Percentiles rank a stretch among this genome's conserved stretches.
Conservation (phyloP, 2,797 vertebrate genomes). For the Lacerta agilis region DNA sequence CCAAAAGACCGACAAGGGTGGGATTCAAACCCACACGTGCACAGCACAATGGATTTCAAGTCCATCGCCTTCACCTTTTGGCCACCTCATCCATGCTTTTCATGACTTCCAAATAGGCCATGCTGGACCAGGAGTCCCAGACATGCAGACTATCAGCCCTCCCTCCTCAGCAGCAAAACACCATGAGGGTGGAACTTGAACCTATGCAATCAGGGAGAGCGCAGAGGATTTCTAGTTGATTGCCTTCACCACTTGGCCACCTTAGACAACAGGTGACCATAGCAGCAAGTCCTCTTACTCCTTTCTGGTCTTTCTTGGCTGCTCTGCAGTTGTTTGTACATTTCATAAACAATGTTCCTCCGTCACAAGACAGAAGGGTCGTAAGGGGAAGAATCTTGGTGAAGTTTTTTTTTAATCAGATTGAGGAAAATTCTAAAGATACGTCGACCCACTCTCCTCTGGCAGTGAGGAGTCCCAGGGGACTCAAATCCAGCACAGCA, state of each 20-base stretch:
- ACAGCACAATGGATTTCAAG: neutral
- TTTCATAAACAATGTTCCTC: neutral
- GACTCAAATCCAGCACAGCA: neutral
- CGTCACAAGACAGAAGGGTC: neutral
- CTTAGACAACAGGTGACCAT: neutral
- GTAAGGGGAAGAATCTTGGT: neutral
- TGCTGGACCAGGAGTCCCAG: too few relatives aligned
- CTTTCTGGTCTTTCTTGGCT: neutral
- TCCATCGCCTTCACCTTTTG: neutral
- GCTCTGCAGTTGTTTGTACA: neutral
- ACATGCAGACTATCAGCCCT: too few relatives aligned
- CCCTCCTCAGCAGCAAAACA: neutral
- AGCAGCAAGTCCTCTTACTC: too few relatives aligned
- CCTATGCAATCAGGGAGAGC: neutral
- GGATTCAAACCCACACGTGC: neutral
- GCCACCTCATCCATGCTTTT: neutral
- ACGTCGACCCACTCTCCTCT: neutral
- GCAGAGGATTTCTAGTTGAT: neutral
- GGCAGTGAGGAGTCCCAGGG: neutral
- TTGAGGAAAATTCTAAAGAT: neutral
- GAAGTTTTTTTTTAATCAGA: too few relatives aligned
- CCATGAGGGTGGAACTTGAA: neutral
- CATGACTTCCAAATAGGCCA: too few relatives aligned
- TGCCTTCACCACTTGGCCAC: neutral
- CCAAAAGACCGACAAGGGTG: neutral